Base-by-base conservation (phyloP, 2,797 vertebrate species). In the Pseudomugil gertrudae region DNA sequence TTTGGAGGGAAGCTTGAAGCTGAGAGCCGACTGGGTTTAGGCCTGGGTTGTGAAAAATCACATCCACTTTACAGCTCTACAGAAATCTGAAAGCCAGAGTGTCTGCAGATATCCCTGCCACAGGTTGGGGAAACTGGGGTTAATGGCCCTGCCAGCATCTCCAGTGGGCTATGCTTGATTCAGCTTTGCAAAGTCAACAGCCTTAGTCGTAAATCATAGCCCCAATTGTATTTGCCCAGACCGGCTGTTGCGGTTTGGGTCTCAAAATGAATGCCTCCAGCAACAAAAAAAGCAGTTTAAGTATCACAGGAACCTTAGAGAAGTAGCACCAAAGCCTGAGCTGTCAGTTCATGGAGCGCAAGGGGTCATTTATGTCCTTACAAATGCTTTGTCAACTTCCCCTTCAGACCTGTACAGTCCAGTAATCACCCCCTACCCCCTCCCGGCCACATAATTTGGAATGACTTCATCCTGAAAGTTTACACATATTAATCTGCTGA, bases 21-120 rank as follows among this genome's bases (percentile, higher is more conserved):
- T 9, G 76, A 73, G 84, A 84, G 75, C 69, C 71, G 73, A 75
- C 87, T 82, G 84, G 58, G 75, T 88, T 92, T 92, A 82, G 89
- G 88, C 83, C 77, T 88, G 75, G 43, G 82, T 91, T 93, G 93
- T 91, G 94, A 94, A 94, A 95, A 94, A 85, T 92, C 91, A 90
- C 92, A 94, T 91, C 88, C 84, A 78, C 85, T 78, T 68, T 74
- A 52, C 67, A 92, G 70, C 80, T 73, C 79, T 65, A 66, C 73
- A 85, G 84, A 80, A 21, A 79, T 88, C 90, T 93, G 81, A 90
- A 93, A 93, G 70, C 90, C 70, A 23, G 58, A 86, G 89, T 91
- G 92, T 93, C 87, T 83, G 81, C 50, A 77, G 66, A 61, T 63
- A 71, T 79, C 76, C 74, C 67, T 66, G 81, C 72, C 29, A 33